Evolutionary conservation across 2,113 vertebrate genomes (phyloP).

Genomic region (Bostrychus sinensis): DNA sequence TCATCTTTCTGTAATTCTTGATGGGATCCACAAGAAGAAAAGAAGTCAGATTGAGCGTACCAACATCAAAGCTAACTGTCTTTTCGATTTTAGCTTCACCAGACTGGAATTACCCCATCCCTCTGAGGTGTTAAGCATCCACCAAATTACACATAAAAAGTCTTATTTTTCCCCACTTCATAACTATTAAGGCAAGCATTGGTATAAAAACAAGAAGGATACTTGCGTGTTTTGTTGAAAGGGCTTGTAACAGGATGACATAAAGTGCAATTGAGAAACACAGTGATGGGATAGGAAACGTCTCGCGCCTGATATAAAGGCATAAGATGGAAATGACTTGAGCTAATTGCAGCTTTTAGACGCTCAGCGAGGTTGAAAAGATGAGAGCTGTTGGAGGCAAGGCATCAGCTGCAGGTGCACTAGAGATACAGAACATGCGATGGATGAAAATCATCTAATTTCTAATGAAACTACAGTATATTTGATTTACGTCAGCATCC

Average conservation of each 20-base stretch:
- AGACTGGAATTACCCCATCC: conserved; percentile 7
- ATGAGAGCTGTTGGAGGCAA: conserved; percentile 38
- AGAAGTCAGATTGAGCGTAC: conserved; percentile 7
- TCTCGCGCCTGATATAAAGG: conserved; percentile 55
- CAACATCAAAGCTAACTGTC: conserved; percentile 45
- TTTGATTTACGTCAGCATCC: neutral
- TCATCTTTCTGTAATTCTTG: conserved; percentile 38
- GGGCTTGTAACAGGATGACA: conserved; percentile 18
- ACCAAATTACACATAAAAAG: conserved; percentile 14
- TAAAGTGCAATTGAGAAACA: conserved; percentile 60
- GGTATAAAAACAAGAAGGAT: conserved; percentile 13
- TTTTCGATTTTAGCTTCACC: conserved; percentile 10
- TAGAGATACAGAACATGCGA: conserved; percentile 17
- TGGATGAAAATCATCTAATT: neutral
- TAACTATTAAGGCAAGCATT: neutral
- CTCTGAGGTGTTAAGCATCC: conserved; percentile 25
- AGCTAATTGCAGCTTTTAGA: conserved; percentile 74
- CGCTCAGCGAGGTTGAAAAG: conserved; percentile 43
- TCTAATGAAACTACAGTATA: neutral
- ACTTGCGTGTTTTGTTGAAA: conserved; percentile 1
- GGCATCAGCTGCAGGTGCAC: conserved; percentile 63
- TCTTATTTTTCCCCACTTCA: conserved; percentile 3
- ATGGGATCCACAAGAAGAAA: conserved; percentile 36
- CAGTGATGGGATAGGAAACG: conserved; percentile 64
- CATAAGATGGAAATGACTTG: conserved; percentile 65